Evolutionary conservation across 2,797 vertebrate species (phyloP), one percentile per base, ranked within the genome.

Genomic region (Potorous gilbertii): DNA sequence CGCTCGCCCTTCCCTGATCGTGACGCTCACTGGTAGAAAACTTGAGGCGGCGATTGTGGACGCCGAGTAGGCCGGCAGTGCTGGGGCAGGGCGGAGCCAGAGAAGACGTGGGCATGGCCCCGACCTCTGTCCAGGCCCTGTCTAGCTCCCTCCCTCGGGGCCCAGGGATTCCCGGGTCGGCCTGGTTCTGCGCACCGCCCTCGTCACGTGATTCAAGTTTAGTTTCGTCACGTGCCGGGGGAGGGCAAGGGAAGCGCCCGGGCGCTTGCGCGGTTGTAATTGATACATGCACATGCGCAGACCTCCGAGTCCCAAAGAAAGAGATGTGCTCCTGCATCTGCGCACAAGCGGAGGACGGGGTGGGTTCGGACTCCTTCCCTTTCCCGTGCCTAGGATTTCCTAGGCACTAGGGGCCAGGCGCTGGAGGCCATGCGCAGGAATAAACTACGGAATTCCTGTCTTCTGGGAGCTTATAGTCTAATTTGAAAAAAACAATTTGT

Each of bases 1-100:
- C 56, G 0, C 34, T 52, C 24, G 91, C 12, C n/a, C 29, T 12
- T 5, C 90, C 11, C 94, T 40, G 24, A 5, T 31, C 55, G 62
- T 3, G 31, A 55, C 29, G 9, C 99, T 99, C 97, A 99, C 99
- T 98, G 98, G 98, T 99, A 98, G 94, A 99, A 81, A 46, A 99
- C 96, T 98, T 99, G 96, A 96, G 95, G 0, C 97, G 99, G 96
- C 96, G 98, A 56, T 90, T 57, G 89, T 98, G 98, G 11, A 97
- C 92, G 52, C 59, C 90, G 56, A 98, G 95, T 90, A 90, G 97
- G 1, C 98, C 98, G 0, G 98, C 98, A 10, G 98, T 98, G 91
- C 96, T 99, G 95, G 93, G 98, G 96, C 99, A 99, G 93, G 98
- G 98, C 0, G 98, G 98, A 2, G 98, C 99, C 13, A 98, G 98